Conservation (phyloP, 2,888 invertebrate genomes). For the Apotomis capreana region DNA sequence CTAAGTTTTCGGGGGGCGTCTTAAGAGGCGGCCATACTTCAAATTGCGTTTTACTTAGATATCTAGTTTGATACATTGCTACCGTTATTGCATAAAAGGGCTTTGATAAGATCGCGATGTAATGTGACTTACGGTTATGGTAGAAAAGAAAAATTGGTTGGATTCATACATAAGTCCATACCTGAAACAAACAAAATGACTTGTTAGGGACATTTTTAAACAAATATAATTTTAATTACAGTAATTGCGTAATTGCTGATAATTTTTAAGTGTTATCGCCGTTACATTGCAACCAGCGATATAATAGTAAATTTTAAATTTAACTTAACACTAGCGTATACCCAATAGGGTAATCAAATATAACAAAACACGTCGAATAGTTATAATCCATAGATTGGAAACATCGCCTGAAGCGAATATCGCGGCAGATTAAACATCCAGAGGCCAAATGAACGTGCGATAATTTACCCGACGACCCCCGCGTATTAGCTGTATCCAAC, state of each 20-base stretch:
- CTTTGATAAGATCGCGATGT: constrained; percentile 67
- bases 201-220: constrained; percentile 10
- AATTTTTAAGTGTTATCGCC: too few relatives aligned
- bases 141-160: constrained; percentile 39
- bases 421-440: constrained; percentile 82
- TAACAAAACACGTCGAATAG: constrained; percentile 34
- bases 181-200: constrained; percentile 57
- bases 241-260: neutral
- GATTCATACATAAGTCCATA: constrained; percentile 53
- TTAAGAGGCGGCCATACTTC: constrained; percentile 81
- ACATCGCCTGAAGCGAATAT: constrained; percentile 62
- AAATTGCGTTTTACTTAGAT: constrained; percentile 82
- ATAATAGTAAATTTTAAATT: constrained; percentile 9
- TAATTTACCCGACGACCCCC: constrained; percentile 81
- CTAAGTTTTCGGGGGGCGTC: constrained; percentile 68
- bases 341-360: constrained; percentile 31
- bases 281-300: neutral
- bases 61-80: constrained; percentile 81
- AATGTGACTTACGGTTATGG: constrained; percentile 53
- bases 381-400: constrained; percentile 40
- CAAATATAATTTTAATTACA: neutral
- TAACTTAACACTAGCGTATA: constrained; percentile 15
- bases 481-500: constrained; percentile 83
- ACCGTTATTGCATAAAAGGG: constrained; percentile 79
- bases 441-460: constrained; percentile 80